Evolutionary conservation across 2,113 vertebrate genomes (phyloP).

Genomic region (Channa argus): DNA sequence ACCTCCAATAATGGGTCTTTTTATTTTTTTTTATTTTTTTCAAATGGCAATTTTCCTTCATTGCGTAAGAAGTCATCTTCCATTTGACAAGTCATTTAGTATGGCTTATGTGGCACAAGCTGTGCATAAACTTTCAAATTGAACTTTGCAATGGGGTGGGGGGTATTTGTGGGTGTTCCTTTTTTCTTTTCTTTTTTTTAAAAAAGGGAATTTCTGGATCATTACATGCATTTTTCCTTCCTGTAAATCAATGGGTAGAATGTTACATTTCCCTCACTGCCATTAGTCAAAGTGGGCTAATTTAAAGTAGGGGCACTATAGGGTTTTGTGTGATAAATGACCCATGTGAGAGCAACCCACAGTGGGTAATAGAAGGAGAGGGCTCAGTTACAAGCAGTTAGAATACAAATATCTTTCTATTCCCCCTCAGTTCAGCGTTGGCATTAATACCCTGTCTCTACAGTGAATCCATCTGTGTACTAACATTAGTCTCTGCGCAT

Average conservation of each 20-base stretch:
- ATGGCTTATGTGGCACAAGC: slow-evolving; percentile 46
- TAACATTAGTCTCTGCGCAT: neutral
- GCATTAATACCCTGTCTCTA: neutral
- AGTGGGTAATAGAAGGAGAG: slow-evolving; percentile 52
- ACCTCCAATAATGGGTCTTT: slow-evolving; percentile 59
- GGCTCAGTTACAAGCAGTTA: slow-evolving; percentile 52
- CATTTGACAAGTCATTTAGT: slow-evolving; percentile 71
- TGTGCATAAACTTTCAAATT: slow-evolving; percentile 63
- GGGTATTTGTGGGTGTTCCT: slow-evolving; percentile 28
- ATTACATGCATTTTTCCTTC: slow-evolving; percentile 46
- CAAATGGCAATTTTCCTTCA: slow-evolving; percentile 66
- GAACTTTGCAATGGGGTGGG: slow-evolving; percentile 44
- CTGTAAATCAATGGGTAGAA: slow-evolving; percentile 47
- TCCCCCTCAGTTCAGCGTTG: neutral
- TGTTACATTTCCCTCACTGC: slow-evolving; percentile 44
- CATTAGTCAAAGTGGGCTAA: slow-evolving; percentile 69
- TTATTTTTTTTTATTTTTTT: slow-evolving; percentile 14
- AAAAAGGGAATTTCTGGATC: slow-evolving; percentile 54
- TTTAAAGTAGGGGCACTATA: slow-evolving; percentile 64
- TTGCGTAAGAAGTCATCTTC: slow-evolving; percentile 67
- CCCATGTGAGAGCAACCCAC: slow-evolving; percentile 37
- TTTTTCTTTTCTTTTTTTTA: slow-evolving; percentile 22
- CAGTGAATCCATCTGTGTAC: neutral
- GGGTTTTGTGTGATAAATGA: slow-evolving; percentile 70
- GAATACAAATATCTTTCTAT: slow-evolving; percentile 47